phyloP scores from a whole-genome alignment of 53 echinoderm and acorn worm species.

The Pentamera pediparva region DNA sequence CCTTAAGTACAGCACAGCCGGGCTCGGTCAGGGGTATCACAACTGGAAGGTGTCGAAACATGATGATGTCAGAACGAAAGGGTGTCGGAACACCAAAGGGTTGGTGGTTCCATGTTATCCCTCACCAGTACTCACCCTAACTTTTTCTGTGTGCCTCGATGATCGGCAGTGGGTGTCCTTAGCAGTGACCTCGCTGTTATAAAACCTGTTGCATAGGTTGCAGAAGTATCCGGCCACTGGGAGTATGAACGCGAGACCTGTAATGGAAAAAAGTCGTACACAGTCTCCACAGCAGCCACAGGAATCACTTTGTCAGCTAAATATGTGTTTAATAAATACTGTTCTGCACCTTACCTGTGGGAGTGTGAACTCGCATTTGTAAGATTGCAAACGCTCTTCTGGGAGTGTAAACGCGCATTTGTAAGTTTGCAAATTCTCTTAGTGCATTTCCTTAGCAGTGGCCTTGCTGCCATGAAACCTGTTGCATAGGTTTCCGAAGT shows the following conservation, averaged over 20 bases:
- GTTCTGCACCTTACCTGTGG: too few species aligned
- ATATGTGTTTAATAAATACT: neutral
- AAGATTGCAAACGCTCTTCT: too few species aligned
- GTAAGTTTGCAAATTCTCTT: too few species aligned
- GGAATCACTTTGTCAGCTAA: too few species aligned
- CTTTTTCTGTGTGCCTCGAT: constrained; percentile 41
- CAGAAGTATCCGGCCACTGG: constrained; percentile 68
- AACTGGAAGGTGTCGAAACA: neutral
- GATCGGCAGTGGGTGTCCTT: constrained; percentile 41
- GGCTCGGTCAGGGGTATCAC: too few species aligned
- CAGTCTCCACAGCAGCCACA: too few species aligned
- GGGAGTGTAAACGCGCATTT: too few species aligned
- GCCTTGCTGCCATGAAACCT: constrained; percentile 52
- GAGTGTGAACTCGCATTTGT: too few species aligned
- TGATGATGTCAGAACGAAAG: neutral
- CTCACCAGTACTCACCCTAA: constrained; percentile 31
- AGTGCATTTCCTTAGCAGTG: constrained; percentile 38
- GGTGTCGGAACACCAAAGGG: neutral
- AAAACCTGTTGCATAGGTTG: constrained; percentile 56
- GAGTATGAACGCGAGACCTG: constrained; percentile 41
- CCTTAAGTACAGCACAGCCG: neutral
- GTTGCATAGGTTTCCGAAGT: constrained; percentile 61
- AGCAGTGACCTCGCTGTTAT: constrained; percentile 43
- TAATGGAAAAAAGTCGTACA: neutral
- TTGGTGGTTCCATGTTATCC: neutral